These are phyloP conservation scores for Neodiprion lecontei DNA, from an alignment of 1,140 invertebrate genomes.

Conservation along the genomic window DNA sequence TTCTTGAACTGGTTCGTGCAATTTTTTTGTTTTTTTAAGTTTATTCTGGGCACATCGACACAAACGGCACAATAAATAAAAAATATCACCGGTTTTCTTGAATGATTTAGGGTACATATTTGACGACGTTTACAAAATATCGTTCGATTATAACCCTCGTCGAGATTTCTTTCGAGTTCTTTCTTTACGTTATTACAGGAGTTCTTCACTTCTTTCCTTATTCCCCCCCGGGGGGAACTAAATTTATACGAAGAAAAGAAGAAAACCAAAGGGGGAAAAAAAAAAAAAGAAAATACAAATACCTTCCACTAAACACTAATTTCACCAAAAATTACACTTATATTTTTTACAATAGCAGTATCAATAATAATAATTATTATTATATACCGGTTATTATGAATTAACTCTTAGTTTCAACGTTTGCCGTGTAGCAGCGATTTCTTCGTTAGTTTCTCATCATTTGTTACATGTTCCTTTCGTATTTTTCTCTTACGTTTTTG, in stretches of 20 bases:
- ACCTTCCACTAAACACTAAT: no score
- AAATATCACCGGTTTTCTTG: not conserved
- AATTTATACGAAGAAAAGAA: no score
- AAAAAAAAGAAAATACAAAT: no score
- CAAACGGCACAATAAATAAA: conserved; percentile 2
- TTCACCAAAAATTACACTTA: not conserved
- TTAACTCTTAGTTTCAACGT: not conserved
- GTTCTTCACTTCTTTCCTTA: no score
- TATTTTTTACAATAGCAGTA: not conserved
- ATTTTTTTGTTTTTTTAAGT: conserved; percentile 6
- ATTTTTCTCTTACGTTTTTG: no score
- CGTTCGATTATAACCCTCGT: not conserved
- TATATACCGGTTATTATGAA: not conserved
- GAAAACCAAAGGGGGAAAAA: no score
- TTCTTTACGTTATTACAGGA: no score
- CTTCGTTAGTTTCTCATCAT: not conserved
- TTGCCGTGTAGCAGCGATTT: not conserved
- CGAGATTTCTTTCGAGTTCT: not conserved
- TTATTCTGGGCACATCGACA: not conserved
- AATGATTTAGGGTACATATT: not conserved
- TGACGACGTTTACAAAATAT: not conserved
- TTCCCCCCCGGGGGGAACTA: no score
- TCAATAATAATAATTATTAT: not conserved
- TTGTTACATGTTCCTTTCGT: not conserved
- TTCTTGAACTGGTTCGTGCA: not conserved